Evolutionary conservation across 2,797 vertebrate species (phyloP).

Genomic region (Myotis daubentonii): DNA sequence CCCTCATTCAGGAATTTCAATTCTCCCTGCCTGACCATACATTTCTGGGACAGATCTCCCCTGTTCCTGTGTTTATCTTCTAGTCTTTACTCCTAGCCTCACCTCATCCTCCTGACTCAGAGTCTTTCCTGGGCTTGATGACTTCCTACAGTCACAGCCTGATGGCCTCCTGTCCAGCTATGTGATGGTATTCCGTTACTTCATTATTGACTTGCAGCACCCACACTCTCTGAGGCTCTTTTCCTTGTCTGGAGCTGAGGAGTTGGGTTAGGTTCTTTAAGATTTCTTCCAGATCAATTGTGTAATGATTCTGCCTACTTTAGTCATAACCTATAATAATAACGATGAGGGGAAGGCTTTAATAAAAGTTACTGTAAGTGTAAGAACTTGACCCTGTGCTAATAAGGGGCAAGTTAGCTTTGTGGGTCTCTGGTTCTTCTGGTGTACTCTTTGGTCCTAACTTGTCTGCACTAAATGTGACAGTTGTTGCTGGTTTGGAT

Average conservation of each 20-base stretch:
- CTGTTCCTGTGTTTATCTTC: not conserved
- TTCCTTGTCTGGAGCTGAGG: not conserved
- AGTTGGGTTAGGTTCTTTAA: not conserved
- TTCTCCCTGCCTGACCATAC: not conserved
- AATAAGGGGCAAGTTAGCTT: not conserved
- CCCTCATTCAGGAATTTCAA: not conserved
- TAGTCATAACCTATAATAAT: not conserved
- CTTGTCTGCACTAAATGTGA: not conserved
- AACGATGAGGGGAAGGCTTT: not conserved
- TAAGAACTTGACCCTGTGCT: not conserved
- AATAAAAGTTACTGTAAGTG: not conserved
- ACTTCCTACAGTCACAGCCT: not conserved
- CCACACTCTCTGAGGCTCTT: not conserved
- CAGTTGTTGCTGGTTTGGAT: not conserved
- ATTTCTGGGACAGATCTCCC: not conserved
- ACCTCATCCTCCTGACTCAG: not conserved
- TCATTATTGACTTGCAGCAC: not conserved
- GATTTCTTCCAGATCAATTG: not conserved
- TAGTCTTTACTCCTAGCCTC: not conserved
- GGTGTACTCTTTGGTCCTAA: not conserved
- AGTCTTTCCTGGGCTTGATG: not conserved
- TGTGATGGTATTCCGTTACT: rapidly evolving
- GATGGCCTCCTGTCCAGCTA: not conserved
- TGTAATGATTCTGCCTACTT: not conserved
- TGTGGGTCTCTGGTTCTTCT: not conserved